A percentile compares a stretch with the other conserved stretches of the same genome.
Evolutionary conservation across 2,113 vertebrate species (phyloP).

Genomic region (Callaeas wilsoni): DNA sequence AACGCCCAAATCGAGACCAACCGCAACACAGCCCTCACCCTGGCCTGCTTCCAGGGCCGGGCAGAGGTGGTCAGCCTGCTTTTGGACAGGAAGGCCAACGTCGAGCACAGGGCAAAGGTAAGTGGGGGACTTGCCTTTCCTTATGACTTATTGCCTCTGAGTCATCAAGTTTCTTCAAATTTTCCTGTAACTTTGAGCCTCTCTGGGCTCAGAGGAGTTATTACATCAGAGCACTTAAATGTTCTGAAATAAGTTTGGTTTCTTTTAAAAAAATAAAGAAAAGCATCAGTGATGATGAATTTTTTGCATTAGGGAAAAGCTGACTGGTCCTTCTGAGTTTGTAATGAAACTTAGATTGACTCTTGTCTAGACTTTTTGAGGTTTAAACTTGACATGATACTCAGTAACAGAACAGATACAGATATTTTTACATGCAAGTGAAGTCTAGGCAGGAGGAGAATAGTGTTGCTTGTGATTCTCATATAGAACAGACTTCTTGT

Average conservation of each 20-base stretch:
- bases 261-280: neutral
- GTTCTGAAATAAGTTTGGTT: neutral
- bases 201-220: neutral
- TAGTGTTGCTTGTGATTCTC: neutral
- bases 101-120: slow-evolving; percentile 98
- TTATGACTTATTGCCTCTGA: neutral
- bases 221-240: neutral
- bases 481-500: neutral
- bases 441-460: neutral
- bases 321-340: neutral
- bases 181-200: neutral
- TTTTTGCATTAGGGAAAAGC: neutral
- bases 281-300: neutral
- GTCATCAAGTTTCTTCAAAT: neutral
- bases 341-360: neutral
- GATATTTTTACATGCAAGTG: neutral
- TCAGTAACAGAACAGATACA: neutral
- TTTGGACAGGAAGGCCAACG: slow-evolving; percentile 95
- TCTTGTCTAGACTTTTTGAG: neutral
- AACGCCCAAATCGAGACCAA: slow-evolving; percentile 99
- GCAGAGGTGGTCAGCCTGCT: slow-evolving; percentile 97
- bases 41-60: slow-evolving; percentile 97
- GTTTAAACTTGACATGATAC: neutral
- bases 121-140: neutral
- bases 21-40: slow-evolving; percentile 94